phyloP scores from a whole-genome alignment of 2,888 invertebrate genomes.

The Calameuta filiformis region DNA sequence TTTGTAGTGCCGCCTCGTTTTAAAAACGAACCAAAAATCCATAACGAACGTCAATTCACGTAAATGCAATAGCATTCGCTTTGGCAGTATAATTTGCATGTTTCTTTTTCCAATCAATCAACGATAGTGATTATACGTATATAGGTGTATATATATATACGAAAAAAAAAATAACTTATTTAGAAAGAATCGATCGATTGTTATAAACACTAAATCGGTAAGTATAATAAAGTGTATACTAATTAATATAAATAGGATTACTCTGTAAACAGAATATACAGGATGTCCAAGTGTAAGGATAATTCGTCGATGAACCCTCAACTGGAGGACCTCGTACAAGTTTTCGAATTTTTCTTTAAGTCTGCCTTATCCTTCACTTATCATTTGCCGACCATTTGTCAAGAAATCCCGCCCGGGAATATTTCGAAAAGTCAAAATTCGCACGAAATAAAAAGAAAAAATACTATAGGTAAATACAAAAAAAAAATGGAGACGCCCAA shows the following conservation, averaged over 20 bases:
- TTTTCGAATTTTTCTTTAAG: neutral
- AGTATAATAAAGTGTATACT: conserved; percentile 29
- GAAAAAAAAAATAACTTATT: too few relatives aligned
- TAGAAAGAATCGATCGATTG: neutral
- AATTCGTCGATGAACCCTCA: conserved; percentile 8
- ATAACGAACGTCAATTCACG: conserved; percentile 43
- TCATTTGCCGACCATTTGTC: too few relatives aligned
- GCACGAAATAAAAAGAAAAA: too few relatives aligned
- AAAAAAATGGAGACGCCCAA: too few relatives aligned
- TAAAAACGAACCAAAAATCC: conserved; percentile 32
- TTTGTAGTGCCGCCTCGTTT: conserved; percentile 24
- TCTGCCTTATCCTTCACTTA: too few relatives aligned
- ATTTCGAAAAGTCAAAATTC: too few relatives aligned
- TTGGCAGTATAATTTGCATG: conserved; percentile 55
- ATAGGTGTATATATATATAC: neutral
- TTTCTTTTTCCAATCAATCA: neutral
- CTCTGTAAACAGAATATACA: conserved; percentile 24
- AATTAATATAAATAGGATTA: conserved; percentile 41
- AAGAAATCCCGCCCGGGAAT: too few relatives aligned
- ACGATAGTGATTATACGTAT: neutral
- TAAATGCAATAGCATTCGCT: conserved; percentile 57
- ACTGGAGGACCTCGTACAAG: conserved; percentile 30
- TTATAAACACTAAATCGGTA: conserved; percentile 36
- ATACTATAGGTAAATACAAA: too few relatives aligned
- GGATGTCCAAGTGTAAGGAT: conserved; percentile 26